Evolutionary conservation across 2,113 vertebrate genomes (phyloP), one percentile per base, ranked within the genome.

Genomic region (Baryphthengus martii): DNA sequence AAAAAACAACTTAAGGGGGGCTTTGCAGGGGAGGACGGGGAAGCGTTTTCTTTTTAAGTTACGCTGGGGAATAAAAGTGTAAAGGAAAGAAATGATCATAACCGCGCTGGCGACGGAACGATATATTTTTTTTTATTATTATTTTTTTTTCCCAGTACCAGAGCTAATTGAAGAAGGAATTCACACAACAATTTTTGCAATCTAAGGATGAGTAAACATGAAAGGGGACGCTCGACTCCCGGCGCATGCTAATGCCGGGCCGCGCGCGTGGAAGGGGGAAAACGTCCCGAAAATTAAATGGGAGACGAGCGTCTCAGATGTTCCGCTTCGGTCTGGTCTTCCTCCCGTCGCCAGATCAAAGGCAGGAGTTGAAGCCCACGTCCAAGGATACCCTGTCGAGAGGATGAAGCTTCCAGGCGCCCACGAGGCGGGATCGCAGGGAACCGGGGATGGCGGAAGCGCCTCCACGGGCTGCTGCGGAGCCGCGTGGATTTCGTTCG

Each of bases 161-260:
- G 87, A 89, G 81, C 89, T 97, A 96, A 97, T 97, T 97, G 95
- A 68, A 88, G 93, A 42, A 93, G 74, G 94, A 79, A 97, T 89
- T 89, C 95, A 62, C 91, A 72, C 49, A 75, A 87, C 95, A 76
- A 24, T 89, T 95, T 89, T 56, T 93, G 93, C 93, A 94, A 63
- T 91, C 93, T 91, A 76, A 96, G 93, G 94, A 94, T 93, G 93
- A 77, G 94, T 83, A 96, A 96, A 95, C 95, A 94, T 90, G 56
- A 96, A 96, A 96, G 94, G 71, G 45, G 73, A 42, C 16, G 55
- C 86, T 42, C 68, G 16, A 12, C 89, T 71, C 26, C 61, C 21
- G 44, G 17, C 16, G 92, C 7, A 68, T 87, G 84, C 82, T 92
- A 62, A 92, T 92, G 68, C 3, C 29, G 2, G 62, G 3, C 79